Evolutionary conservation across 2,888 invertebrate species (phyloP), one percentile per base, ranked within the genome.

Genomic region (Drosophila helvetica): DNA sequence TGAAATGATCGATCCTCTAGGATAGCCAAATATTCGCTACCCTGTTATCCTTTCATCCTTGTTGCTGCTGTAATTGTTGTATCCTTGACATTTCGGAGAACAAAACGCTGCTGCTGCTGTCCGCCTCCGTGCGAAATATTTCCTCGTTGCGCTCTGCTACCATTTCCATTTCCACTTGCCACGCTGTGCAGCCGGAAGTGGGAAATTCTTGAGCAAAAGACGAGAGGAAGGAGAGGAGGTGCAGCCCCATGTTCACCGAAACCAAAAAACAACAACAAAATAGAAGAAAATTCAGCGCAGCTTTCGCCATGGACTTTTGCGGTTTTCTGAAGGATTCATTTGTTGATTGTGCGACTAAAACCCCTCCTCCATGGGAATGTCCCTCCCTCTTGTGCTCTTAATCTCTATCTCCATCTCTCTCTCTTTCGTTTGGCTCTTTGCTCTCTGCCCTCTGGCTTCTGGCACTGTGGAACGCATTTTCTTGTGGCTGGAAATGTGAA

Each of bases 51-150:
- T 15, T 15, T 27, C 15, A 38, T 19, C 30, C 22, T 50, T 1
- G 8, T 51, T 57, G 53, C 66, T 52, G 57, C n/a, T 60, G 57
- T 61, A 66, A 50, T 76, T 71, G 76, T 78, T 78, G 84, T 81
- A 81, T 81, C 82, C 83, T 83, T 83, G 82, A 84, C 82, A 84
- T 83, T 83, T 83, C 67, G 74, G 67, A 64, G 78, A 69, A 63
- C 65, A 55, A 60, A 56, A 30, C 43, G 19, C 15, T 12, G 7
- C 10, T 18, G n/a, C 5, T 6, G 25, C 51, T 38, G 51, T 18
- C 45, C 22, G 62, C 59, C 46, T 46, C 69, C 60, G 63, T 56
- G 63, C 59, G 43, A 61, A 57, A 47, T 61, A 33, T 63, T 33
- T 38, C 6, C 38, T 51, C 54, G 62, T 62, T 33, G 46, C 62